phyloP scores from a whole-genome alignment of 1,140 invertebrate genomes.

The Conus betulinus region DNA sequence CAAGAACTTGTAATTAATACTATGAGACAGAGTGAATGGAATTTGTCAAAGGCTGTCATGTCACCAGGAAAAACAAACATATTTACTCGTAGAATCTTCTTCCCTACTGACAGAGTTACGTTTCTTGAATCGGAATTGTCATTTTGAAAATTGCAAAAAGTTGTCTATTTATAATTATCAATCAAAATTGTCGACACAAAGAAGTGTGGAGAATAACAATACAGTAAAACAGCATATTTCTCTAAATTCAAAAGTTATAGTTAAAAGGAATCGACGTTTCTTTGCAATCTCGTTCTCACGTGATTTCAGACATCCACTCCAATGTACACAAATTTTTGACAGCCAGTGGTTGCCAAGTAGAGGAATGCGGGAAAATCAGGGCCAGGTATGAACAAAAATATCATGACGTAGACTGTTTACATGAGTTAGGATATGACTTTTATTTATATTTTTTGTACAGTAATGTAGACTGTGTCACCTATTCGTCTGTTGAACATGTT shows the following conservation, averaged over 20 bases:
- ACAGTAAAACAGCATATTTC: no score
- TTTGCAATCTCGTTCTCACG: slow-evolving; percentile 19
- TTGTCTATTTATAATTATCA: neutral
- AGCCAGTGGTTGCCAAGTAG: slow-evolving; percentile 43
- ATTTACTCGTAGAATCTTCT: neutral
- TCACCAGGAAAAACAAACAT: slow-evolving; percentile 18
- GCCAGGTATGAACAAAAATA: neutral
- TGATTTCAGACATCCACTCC: slow-evolving; percentile 34
- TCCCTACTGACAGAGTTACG: neutral
- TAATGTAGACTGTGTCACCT: neutral
- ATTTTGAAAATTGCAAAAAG: neutral
- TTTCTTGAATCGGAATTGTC: neutral
- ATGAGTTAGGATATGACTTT: neutral
- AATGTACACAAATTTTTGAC: slow-evolving; percentile 48
- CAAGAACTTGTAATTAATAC: neutral
- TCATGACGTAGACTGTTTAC: neutral
- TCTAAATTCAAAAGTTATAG: no score
- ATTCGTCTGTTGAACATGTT: no score
- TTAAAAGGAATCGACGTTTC: neutral
- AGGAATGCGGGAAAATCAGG: slow-evolving; percentile 15
- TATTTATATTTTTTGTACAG: neutral
- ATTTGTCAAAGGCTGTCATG: neutral
- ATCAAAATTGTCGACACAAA: no score
- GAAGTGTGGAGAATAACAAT: no score
- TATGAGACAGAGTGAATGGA: neutral